These are phyloP conservation scores for Atractosteus spatula DNA, from an alignment of 2,113 vertebrate species.

Conservation along the genomic window DNA sequence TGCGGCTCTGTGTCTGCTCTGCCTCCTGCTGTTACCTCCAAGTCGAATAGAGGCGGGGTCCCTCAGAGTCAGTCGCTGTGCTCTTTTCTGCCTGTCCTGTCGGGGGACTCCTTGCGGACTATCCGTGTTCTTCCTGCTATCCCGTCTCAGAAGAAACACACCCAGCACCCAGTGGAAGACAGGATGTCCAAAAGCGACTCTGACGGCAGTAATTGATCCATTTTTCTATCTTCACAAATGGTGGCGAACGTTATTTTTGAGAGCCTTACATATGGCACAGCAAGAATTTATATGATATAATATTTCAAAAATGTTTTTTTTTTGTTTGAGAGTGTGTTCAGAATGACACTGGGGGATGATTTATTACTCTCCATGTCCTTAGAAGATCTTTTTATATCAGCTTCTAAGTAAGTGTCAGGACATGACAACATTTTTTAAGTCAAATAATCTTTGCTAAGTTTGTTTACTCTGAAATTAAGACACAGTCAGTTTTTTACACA, in stretches of 20 bases:
- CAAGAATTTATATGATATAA: not conserved
- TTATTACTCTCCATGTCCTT: not conserved
- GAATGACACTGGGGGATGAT: not conserved
- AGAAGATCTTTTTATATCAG: constrained; percentile 8
- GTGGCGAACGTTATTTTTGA: not conserved
- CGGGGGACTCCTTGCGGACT: constrained; percentile 62
- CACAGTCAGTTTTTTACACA: constrained; percentile 42
- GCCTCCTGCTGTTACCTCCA: constrained; percentile 40
- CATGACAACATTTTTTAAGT: not conserved
- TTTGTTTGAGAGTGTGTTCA: not conserved
- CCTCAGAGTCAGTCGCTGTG: constrained; percentile 51
- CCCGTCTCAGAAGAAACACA: constrained; percentile 64
- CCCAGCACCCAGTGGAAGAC: constrained; percentile 26
- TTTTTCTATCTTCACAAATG: not conserved
- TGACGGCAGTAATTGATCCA: constrained; percentile 30
- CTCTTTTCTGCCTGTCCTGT: constrained; percentile 56
- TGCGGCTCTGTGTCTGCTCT: constrained; percentile 41
- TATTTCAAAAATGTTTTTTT: not conserved
- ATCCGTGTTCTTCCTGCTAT: constrained; percentile 75
- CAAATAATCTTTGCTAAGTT: constrained; percentile 25
- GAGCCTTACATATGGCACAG: not conserved
- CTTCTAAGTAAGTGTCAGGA: not conserved
- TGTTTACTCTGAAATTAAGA: constrained; percentile 29
- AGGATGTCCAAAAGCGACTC: constrained; percentile 29
- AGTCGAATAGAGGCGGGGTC: constrained; percentile 35